These are phyloP conservation scores for Canis aureus DNA, from an alignment of 2,113 vertebrate genomes.

Conservation along the genomic window DNA sequence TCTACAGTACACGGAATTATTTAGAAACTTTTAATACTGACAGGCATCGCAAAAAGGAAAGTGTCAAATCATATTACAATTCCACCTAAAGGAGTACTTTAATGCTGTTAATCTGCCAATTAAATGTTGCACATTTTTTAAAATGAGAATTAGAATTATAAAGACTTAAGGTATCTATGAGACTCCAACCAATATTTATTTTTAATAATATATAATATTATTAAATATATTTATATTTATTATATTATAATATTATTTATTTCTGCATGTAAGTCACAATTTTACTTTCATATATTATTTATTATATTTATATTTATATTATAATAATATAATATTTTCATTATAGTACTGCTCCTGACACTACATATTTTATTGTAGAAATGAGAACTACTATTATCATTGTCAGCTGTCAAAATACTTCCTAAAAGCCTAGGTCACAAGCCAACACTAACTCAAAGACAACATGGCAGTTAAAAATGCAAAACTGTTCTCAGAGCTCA, in stretches of 20 bases:
- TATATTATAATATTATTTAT: no score
- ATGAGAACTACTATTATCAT: conserved; percentile 39
- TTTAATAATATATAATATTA: background rate
- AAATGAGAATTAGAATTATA: conserved; percentile 52
- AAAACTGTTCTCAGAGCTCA: conserved; percentile 30
- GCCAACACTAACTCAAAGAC: conserved; percentile 45
- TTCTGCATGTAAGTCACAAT: no score
- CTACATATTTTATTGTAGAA: conserved; percentile 60
- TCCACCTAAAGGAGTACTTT: background rate
- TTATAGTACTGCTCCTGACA: conserved; percentile 28
- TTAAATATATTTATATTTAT: no score
- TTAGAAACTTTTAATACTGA: background rate
- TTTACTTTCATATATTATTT: no score
- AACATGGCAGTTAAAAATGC: conserved; percentile 36
- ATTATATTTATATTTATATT: no score
- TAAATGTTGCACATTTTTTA: conserved; percentile 56
- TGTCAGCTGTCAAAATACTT: conserved; percentile 68
- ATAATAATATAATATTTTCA: conserved; percentile 12
- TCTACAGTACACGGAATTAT: background rate
- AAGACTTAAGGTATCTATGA: conserved; percentile 46
- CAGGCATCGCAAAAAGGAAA: background rate
- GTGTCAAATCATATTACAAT: accelerated
- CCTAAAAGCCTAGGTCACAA: conserved; percentile 59
- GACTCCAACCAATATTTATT: conserved; percentile 63
- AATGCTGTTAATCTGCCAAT: conserved; percentile 16